Base-by-base conservation (phyloP, 1,140 invertebrate species). In the Euborellia annulipes region DNA sequence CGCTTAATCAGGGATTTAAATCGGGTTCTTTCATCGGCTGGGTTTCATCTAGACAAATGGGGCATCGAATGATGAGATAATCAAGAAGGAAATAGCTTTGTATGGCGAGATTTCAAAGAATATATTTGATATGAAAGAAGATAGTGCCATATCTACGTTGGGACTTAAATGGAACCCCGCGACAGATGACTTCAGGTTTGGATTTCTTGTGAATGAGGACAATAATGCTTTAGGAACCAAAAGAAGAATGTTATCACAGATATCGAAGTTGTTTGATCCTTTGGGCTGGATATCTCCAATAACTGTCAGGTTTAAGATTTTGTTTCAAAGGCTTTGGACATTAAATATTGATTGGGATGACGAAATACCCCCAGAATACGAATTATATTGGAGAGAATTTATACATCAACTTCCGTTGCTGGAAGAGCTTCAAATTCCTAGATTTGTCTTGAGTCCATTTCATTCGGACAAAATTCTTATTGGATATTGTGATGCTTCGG, bases 251-350 rank as follows among this genome's bases (percentile, higher is more conserved):
- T 43, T 67, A 41, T 62, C 62, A 9, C 49, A 54, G 32, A 54
- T 59, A 16, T 51, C 53, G 8, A 47, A 58, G 38, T 51, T 65
- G 0, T 66, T 60, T 41, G 62, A 68, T 52, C 60, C 58, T 3
- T 45, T 62, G 9, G 65, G 65, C 9, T 60, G 60, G 44, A 36
- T 67, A 2, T 51, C 56, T 2, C 68, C 67, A 16, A 46, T 62
- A 0, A 56, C 61, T 2, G 53, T 69, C 3, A 47, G 19, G 6
- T 55, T 57, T 9, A 69, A 70, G 54, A 58, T 69, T 0, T 46
- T 69, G 0, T 57, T 70, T n/a, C 66, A 70, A 55, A 48, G 57
- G 23, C 32, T 70, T 3, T 65, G 65, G 64, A 21, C 55, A 13
- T 7, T 45, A 13, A 46, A 55, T 4, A 7, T 56, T 2, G 51